Evolutionary conservation across 1,140 invertebrate species (phyloP).

Genomic region (Leptinotarsa undecemlineata): DNA sequence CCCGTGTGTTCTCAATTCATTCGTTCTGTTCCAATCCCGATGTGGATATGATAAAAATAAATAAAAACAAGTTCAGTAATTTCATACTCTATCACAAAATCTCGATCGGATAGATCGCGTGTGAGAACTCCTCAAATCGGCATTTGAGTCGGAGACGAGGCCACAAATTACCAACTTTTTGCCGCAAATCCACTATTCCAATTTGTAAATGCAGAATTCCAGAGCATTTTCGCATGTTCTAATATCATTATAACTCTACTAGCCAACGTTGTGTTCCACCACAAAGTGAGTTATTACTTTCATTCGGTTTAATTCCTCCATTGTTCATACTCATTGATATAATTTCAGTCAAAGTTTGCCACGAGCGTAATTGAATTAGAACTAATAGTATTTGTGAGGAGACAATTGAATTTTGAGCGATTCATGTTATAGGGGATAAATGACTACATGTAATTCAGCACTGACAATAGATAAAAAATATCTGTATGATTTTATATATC

Average conservation of each 20-base stretch:
- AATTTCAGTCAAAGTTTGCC: background rate
- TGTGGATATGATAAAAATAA: no score
- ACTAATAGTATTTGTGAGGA: no score
- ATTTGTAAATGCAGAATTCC: background rate
- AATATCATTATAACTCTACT: background rate
- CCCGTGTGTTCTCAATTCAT: no score
- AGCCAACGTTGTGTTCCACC: background rate
- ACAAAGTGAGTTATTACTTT: constrained; percentile 9
- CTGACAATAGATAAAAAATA: no score
- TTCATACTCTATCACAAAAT: background rate
- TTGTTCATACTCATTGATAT: constrained; percentile 8
- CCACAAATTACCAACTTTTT: background rate
- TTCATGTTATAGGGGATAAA: no score
- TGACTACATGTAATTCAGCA: no score
- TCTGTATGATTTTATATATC: no score
- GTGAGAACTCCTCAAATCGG: background rate
- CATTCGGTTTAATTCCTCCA: constrained; percentile 8
- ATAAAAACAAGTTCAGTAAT: background rate
- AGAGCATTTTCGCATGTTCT: background rate
- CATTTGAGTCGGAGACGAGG: background rate
- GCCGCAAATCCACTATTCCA: background rate
- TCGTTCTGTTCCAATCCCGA: no score
- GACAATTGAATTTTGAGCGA: no score
- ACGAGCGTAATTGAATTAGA: background rate
- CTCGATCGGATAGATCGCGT: background rate